phyloP scores from a whole-genome alignment of 2,113 vertebrate species.

The Eulacestoma nigropectus region DNA sequence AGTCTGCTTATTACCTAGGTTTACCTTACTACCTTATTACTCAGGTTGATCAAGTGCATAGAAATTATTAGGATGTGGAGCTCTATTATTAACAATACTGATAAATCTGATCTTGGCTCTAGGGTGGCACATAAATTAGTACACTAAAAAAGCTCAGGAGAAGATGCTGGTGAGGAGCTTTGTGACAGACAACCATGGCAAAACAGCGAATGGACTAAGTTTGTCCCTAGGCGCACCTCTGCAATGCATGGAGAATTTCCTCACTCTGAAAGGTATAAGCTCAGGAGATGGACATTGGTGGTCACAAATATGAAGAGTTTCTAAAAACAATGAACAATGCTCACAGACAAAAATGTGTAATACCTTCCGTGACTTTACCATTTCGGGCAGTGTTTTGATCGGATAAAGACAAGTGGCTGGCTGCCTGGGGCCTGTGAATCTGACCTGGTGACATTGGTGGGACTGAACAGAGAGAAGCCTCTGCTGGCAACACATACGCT shows the following conservation, averaged over 20 bases:
- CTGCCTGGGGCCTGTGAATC: not conserved
- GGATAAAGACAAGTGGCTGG: not conserved
- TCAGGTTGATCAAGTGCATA: not conserved
- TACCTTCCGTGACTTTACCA: not conserved
- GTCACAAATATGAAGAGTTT: not conserved
- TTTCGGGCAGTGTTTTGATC: not conserved
- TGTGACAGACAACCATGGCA: not conserved
- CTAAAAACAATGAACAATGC: not conserved
- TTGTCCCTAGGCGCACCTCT: not conserved
- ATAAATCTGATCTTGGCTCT: not conserved
- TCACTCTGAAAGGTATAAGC: not conserved
- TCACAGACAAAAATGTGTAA: not conserved
- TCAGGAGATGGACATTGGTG: not conserved
- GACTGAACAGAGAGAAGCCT: not conserved
- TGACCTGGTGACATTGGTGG: not conserved
- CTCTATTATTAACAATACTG: not conserved
- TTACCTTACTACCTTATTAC: not conserved
- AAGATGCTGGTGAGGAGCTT: not conserved
- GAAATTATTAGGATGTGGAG: not conserved
- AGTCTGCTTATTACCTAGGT: not conserved
- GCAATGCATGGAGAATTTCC: not conserved
- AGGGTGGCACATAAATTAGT: accelerated
- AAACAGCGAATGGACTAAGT: not conserved
- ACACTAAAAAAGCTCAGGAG: not conserved
- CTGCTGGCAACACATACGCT: not conserved